Percentiles rank a stretch among this genome's conserved stretches.
Evolutionary conservation across 1,140 invertebrate species (phyloP).

Genomic region (Lethocerus indicus): DNA sequence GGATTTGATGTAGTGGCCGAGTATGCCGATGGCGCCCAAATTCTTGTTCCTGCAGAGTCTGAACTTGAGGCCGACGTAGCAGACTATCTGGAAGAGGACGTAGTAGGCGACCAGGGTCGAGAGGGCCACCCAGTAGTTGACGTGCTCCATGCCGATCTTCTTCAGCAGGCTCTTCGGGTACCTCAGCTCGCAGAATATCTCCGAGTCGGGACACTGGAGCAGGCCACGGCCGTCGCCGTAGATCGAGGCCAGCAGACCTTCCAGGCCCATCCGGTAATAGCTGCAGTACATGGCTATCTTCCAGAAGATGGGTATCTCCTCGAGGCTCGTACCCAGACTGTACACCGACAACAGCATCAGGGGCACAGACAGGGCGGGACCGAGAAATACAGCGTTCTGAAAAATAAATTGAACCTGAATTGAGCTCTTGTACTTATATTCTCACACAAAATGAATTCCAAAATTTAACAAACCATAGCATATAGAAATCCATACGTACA

Average conservation of each 20-base stretch:
- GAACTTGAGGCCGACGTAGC: constrained; percentile 45
- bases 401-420: constrained; percentile 19
- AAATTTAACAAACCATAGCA: neutral
- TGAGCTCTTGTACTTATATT: too few relatives aligned
- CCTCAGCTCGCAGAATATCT: constrained; percentile 49
- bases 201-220: constrained; percentile 41
- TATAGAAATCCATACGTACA: constrained; percentile 1
- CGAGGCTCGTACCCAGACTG: constrained; percentile 47
- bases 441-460: neutral
- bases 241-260: constrained; percentile 57
- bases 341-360: constrained; percentile 59
- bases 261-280: constrained; percentile 62
- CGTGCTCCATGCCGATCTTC: constrained; percentile 35
- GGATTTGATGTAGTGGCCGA: constrained; percentile 38
- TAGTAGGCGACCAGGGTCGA: constrained; percentile 34
- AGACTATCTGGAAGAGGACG: constrained; percentile 33
- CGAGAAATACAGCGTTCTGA: constrained; percentile 64
- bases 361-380: constrained; percentile 51
- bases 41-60: constrained; percentile 45
- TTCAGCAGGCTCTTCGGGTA: constrained; percentile 21
- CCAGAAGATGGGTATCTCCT: constrained; percentile 44
- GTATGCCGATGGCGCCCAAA: constrained; percentile 37
- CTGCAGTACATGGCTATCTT: constrained; percentile 63
- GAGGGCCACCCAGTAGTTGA: constrained; percentile 40
- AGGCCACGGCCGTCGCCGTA: constrained; percentile 54